These are phyloP conservation scores for Sebastes miniatus DNA, from an alignment of 2,797 vertebrate genomes.

Conservation along the genomic window DNA sequence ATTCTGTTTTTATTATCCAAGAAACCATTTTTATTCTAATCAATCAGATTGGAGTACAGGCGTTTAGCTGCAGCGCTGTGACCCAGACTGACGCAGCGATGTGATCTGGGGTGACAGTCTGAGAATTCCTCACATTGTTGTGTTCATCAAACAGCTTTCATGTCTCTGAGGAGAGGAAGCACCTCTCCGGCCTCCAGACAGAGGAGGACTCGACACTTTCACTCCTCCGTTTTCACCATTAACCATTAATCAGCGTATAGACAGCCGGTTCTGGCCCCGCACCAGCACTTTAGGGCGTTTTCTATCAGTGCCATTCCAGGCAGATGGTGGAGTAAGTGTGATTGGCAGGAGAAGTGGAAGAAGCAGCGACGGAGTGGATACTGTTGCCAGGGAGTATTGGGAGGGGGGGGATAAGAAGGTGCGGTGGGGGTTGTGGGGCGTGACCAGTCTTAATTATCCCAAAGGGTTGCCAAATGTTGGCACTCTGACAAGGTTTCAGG, in stretches of 20 bases:
- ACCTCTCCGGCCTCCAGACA: neutral
- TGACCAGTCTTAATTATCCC: conserved; percentile 69
- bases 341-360: conserved; percentile 65
- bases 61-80: neutral
- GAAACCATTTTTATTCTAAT: neutral
- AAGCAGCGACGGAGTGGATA: conserved; percentile 39
- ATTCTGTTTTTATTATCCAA: neutral
- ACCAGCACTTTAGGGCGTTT: conserved; percentile 67
- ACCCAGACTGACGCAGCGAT: neutral
- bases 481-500: conserved; percentile 30
- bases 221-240: conserved; percentile 6
- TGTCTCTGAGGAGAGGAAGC: neutral
- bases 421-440: conserved; percentile 32
- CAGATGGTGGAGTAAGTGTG: conserved; percentile 69
- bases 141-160: conserved; percentile 15
- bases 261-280: conserved; percentile 36
- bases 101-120: conserved; percentile 40
- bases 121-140: conserved; percentile 53
- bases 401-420: conserved; percentile 26
- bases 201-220: conserved; percentile 2
- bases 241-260: conserved; percentile 43
- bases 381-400: conserved; percentile 59
- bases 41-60: neutral
- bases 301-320: conserved; percentile 71
- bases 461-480: conserved; percentile 67